phyloP scores from a whole-genome alignment of 2,797 vertebrate genomes.

The Gastrophryne carolinensis region DNA sequence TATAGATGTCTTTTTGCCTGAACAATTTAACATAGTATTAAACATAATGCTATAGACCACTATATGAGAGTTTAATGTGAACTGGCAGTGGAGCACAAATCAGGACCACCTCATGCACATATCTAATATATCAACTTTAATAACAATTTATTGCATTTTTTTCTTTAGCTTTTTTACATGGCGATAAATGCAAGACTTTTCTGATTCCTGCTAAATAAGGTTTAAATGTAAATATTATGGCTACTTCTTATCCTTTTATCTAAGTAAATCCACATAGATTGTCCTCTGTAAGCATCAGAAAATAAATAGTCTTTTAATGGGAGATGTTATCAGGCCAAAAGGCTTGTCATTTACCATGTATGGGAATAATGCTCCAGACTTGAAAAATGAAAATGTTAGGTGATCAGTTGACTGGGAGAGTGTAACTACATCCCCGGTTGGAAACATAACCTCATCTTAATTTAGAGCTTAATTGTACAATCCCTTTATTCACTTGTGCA shows the following conservation, averaged over 20 bases:
- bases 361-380: conserved; percentile 9
- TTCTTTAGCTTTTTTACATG: not conserved
- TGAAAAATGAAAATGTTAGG: not conserved
- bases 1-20: no score
- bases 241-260: conserved; percentile 14
- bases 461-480: not conserved
- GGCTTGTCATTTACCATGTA: conserved; percentile 25
- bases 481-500: not conserved
- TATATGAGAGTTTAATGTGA: no score
- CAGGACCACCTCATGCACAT: not conserved
- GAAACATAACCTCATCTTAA: not conserved
- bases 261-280: conserved; percentile 1
- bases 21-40: no score
- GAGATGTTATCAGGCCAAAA: not conserved
- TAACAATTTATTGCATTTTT: no score
- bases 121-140: not conserved
- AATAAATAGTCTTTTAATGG: not conserved
- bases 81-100: no score
- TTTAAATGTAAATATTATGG: conserved; percentile 3
- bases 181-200: not conserved
- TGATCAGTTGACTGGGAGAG: not conserved
- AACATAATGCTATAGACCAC: no score
- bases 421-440: not conserved
- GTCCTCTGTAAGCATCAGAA: not conserved
- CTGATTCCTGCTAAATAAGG: not conserved